phyloP scores from a whole-genome alignment of 2,888 invertebrate species.

The Bellardia bayeri region DNA sequence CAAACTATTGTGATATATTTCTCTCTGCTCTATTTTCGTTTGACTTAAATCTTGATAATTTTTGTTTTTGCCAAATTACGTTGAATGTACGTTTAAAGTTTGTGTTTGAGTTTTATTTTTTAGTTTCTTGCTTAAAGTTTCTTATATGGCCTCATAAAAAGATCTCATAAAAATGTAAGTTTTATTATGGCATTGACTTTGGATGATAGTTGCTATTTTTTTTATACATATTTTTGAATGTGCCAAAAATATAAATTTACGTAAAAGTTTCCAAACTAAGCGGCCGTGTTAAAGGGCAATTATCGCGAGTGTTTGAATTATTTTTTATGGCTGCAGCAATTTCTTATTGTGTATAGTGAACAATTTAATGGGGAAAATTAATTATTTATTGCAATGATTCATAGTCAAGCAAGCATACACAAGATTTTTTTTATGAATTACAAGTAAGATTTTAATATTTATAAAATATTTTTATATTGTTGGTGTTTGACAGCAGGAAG shows the following conservation, averaged over 20 bases:
- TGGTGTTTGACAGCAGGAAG: no score
- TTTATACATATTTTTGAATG: slow-evolving; percentile 9
- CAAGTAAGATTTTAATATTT: not conserved
- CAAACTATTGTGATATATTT: not conserved
- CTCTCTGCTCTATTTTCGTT: not conserved
- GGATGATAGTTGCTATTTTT: slow-evolving; percentile 11
- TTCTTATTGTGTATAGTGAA: not conserved
- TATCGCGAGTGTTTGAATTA: slow-evolving; percentile 40
- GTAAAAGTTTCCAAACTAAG: slow-evolving; percentile 38
- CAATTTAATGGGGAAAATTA: slow-evolving; percentile 13
- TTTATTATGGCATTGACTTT: slow-evolving; percentile 71
- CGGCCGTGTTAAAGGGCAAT: slow-evolving; percentile 56
- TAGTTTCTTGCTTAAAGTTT: slow-evolving; percentile 13
- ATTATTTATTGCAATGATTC: not conserved
- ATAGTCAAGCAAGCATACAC: not conserved
- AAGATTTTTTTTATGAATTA: not conserved
- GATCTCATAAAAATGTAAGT: slow-evolving; percentile 53
- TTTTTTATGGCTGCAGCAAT: slow-evolving; percentile 23
- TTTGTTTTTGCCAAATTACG: slow-evolving; percentile 35
- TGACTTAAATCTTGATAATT: not conserved
- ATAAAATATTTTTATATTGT: not conserved
- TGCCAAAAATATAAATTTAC: slow-evolving; percentile 55
- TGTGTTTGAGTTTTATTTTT: not conserved
- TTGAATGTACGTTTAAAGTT: not conserved
- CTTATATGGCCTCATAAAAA: slow-evolving; percentile 34